These are phyloP conservation scores for Drosophila gaucha DNA, from an alignment of 2,888 invertebrate genomes.

Conservation along the genomic window DNA sequence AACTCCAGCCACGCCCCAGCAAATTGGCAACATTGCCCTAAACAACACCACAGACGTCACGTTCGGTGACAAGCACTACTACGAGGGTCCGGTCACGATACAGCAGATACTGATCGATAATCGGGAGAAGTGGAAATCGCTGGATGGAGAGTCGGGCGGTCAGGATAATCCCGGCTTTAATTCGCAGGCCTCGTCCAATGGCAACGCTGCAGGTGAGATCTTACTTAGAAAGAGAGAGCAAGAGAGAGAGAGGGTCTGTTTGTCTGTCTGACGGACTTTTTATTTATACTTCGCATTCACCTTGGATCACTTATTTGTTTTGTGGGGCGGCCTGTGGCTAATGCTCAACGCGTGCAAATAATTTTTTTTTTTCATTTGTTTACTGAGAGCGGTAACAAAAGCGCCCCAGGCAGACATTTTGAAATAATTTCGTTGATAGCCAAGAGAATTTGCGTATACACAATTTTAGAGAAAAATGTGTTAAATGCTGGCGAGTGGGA, in stretches of 20 bases:
- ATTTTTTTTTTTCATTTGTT: conserved; percentile 10
- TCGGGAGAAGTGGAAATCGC: conserved; percentile 79
- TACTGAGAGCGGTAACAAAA: conserved; percentile 16
- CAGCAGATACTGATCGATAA: conserved; percentile 88
- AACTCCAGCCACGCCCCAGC: conserved; percentile 69
- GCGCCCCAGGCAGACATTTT: not conserved
- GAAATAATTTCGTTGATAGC: not conserved
- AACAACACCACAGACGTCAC: conserved; percentile 90
- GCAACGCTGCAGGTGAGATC: conserved; percentile 57
- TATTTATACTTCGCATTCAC: conserved; percentile 25
- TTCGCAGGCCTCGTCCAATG: conserved; percentile 45
- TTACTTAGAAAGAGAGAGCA: not conserved
- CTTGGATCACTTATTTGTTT: conserved; percentile 31
- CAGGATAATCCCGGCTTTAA: conserved; percentile 77
- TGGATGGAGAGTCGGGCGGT: conserved; percentile 43
- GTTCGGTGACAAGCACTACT: conserved; percentile 91
- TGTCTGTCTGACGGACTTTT: not conserved
- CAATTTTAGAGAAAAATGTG: not conserved
- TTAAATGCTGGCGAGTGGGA: not conserved
- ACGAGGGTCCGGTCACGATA: conserved; percentile 91
- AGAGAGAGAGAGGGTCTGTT: not conserved
- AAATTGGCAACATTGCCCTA: conserved; percentile 88
- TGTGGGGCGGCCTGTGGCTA: conserved; percentile 14
- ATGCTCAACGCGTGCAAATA: conserved; percentile 14
- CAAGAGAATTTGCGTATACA: not conserved